A percentile compares a stretch with the other conserved stretches of the same genome.
Evolutionary conservation across 2,888 invertebrate species (phyloP).

Genomic region (Pachliopta kotzebuea): DNA sequence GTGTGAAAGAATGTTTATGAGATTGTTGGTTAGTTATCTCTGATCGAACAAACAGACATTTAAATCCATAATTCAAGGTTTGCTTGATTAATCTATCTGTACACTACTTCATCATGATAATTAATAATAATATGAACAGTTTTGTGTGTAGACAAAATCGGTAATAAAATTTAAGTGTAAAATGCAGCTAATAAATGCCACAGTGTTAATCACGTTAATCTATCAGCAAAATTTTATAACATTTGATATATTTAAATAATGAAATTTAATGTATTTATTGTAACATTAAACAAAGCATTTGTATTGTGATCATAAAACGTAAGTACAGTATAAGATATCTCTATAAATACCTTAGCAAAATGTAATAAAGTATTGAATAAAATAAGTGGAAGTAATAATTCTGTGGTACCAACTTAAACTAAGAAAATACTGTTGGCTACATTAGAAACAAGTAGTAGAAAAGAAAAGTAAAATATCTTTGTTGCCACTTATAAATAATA

Average conservation of each 20-base stretch:
- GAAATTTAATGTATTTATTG: neutral
- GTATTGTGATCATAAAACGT: constrained; percentile 21
- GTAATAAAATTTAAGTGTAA: constrained; percentile 22
- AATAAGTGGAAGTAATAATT: constrained; percentile 9
- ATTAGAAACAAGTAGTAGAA: constrained; percentile 27
- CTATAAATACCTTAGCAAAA: neutral
- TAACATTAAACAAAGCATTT: constrained; percentile 3
- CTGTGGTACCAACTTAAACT: constrained; percentile 29
- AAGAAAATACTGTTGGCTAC: constrained; percentile 32
- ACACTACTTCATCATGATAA: neutral
- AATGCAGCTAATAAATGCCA: constrained; percentile 45
- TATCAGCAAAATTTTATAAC: constrained; percentile 3
- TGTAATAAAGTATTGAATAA: constrained; percentile 2
- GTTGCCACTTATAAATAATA: constrained; percentile 8
- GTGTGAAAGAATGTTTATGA: neutral
- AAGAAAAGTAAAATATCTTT: constrained; percentile 14
- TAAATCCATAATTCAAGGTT: too few relatives aligned
- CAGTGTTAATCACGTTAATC: constrained; percentile 33
- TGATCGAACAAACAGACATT: neutral
- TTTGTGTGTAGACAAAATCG: neutral
- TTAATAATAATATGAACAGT: neutral
- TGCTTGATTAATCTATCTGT: too few relatives aligned
- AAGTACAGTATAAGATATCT: constrained; percentile 23
- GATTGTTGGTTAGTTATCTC: neutral
- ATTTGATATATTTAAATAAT: constrained; percentile 14